A percentile compares a stretch with the other conserved stretches of the same genome.
Evolutionary conservation across 2,888 invertebrate species (phyloP).

Genomic region (Peribatodes rhomboidaria): DNA sequence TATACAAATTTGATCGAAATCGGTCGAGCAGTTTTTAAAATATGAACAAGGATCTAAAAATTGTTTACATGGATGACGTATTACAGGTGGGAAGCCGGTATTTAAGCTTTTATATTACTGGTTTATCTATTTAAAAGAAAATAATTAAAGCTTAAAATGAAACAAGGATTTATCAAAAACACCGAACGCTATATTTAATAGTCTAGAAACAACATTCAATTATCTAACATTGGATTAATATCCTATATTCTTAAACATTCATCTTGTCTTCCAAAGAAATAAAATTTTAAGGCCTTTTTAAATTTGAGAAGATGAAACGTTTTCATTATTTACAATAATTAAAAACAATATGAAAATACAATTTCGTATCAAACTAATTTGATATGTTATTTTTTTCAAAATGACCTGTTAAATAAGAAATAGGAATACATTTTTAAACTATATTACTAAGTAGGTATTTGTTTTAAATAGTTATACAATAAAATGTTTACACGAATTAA

Average conservation of each 20-base stretch:
- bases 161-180: constrained; percentile 73
- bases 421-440: constrained; percentile 31
- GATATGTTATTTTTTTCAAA: constrained; percentile 58
- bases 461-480: constrained; percentile 64
- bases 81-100: no score
- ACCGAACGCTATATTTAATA: constrained; percentile 83
- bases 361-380: constrained; percentile 50
- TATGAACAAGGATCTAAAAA: no score
- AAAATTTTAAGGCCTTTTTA: constrained; percentile 53
- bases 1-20: no score
- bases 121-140: no score
- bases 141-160: constrained; percentile 51
- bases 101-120: no score
- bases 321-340: constrained; percentile 19
- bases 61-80: no score
- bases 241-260: constrained; percentile 52
- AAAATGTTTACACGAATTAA: constrained; percentile 72
- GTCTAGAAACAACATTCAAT: constrained; percentile 84
- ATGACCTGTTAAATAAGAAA: constrained; percentile 48
- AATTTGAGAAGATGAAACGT: constrained; percentile 34
- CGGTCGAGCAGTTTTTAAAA: no score
- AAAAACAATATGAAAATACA: constrained; percentile 33
- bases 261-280: constrained; percentile 50
- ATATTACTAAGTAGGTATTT: constrained; percentile 43
- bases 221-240: constrained; percentile 64